Evolutionary conservation across 2,888 invertebrate genomes (phyloP).

Genomic region (Amphipyra berbera): DNA sequence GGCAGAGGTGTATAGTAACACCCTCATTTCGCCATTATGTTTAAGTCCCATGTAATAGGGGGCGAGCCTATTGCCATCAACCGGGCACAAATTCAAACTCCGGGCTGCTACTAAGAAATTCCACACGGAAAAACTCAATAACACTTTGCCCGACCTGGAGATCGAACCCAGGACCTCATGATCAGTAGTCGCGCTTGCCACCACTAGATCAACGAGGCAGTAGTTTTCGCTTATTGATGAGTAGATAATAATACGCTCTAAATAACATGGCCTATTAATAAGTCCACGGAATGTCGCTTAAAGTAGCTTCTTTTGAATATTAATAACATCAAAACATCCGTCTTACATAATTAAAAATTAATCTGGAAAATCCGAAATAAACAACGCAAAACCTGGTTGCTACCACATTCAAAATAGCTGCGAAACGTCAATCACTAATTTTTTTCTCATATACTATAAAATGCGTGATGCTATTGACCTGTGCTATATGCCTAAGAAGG

Average conservation of each 20-base stretch:
- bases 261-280: constrained; percentile 14
- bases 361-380: constrained; percentile 26
- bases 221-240: too few relatives aligned
- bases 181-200: too few relatives aligned
- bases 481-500: constrained; percentile 36
- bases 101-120: too few relatives aligned
- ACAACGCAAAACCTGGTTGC: constrained; percentile 16
- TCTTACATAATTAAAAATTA: constrained; percentile 11
- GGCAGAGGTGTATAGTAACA: too few relatives aligned
- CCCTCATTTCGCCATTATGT: too few relatives aligned
- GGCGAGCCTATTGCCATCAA: too few relatives aligned
- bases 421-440: constrained; percentile 12
- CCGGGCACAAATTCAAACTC: too few relatives aligned
- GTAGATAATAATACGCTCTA: not conserved
- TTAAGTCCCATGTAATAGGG: too few relatives aligned
- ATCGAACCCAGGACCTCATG: too few relatives aligned
- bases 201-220: too few relatives aligned
- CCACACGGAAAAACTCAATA: too few relatives aligned
- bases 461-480: constrained; percentile 50
- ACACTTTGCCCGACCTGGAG: too few relatives aligned
- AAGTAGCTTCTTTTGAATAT: constrained; percentile 21
- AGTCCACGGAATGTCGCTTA: constrained; percentile 22
- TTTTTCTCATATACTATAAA: constrained; percentile 20
- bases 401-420: not conserved
- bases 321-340: constrained; percentile 24